Evolutionary conservation across 2,113 vertebrate species (phyloP).

Genomic region (Phoxinus phoxinus): DNA sequence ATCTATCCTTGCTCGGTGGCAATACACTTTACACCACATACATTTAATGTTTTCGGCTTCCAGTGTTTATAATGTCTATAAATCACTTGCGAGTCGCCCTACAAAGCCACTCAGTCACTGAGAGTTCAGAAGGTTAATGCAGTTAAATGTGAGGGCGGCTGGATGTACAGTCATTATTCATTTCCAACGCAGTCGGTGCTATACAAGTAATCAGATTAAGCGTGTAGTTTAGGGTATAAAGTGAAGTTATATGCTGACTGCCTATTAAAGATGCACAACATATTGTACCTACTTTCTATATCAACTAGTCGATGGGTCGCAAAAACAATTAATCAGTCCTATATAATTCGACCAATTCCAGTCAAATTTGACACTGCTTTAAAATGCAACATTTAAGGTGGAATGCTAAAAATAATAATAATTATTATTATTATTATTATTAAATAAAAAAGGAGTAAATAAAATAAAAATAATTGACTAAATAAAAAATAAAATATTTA

Average conservation of each 20-base stretch:
- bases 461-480: too few species aligned
- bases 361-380: not conserved
- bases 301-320: not conserved
- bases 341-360: not conserved
- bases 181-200: not conserved
- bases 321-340: not conserved
- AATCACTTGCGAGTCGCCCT: not conserved
- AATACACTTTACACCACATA: not conserved
- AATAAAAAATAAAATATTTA: too few species aligned
- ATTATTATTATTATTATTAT: not conserved
- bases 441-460: too few species aligned
- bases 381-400: not conserved
- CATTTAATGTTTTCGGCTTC: not conserved
- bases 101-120: constrained; percentile 16
- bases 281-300: not conserved
- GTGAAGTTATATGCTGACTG: too few species aligned
- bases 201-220: not conserved
- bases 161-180: constrained; percentile 9
- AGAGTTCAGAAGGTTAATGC: constrained; percentile 26
- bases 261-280: too few species aligned
- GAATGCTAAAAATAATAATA: not conserved
- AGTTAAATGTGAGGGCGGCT: not conserved
- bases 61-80: constrained; percentile 15
- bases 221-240: not conserved
- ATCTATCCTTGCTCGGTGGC: not conserved